A percentile compares a stretch with the other conserved stretches of the same genome.
Conservation (phyloP, 2,113 vertebrate species). For the Muntiacus muntjak region DNA sequence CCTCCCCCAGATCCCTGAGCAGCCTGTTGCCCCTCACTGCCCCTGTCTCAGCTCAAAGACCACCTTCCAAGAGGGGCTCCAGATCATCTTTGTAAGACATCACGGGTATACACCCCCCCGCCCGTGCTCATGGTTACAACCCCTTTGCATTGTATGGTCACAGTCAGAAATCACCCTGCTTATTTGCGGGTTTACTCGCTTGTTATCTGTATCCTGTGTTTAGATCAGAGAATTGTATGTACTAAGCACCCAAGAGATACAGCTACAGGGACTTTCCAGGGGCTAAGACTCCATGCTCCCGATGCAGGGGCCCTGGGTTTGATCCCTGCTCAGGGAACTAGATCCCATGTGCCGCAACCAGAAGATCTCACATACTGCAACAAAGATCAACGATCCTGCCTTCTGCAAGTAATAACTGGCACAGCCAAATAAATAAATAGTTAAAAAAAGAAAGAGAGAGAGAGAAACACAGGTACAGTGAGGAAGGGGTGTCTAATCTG, state of each 20-base stretch:
- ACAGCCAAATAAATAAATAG: not conserved
- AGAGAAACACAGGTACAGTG: not conserved
- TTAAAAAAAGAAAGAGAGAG: not conserved
- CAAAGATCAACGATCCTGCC: not conserved
- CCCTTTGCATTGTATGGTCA: too few relatives aligned
- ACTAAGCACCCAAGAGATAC: not conserved
- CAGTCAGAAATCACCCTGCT: not conserved
- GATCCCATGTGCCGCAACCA: not conserved
- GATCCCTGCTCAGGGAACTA: not conserved
- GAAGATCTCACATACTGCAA: not conserved
- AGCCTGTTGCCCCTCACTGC: not conserved
- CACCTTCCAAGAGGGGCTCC: not conserved
- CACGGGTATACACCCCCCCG: fast-evolving
- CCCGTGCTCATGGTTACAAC: not conserved
- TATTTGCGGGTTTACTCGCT: not conserved
- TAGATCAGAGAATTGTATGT: not conserved
- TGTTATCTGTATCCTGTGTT: not conserved
- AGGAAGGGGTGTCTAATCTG: not conserved
- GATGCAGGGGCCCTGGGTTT: not conserved
- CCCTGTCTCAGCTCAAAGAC: not conserved
- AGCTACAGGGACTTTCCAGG: not conserved
- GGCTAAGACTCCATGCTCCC: not conserved
- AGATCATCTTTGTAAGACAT: not conserved
- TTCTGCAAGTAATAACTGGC: not conserved
- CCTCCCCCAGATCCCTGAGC: not conserved